Evolutionary conservation across 2,888 invertebrate genomes (phyloP), one percentile per base, ranked within the genome.

Genomic region (Hipparchia sbordonii): DNA sequence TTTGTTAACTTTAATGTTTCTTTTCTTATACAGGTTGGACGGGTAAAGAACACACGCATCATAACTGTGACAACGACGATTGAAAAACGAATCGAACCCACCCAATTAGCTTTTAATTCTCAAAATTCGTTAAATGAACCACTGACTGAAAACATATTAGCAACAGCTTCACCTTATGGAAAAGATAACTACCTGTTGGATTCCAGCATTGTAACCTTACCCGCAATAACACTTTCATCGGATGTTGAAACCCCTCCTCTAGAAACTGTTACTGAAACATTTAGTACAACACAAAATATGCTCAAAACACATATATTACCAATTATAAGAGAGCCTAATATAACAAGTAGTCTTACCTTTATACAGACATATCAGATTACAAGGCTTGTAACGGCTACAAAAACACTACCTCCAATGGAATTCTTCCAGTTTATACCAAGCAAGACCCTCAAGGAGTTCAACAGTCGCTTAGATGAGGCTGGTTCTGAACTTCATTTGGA

Each of bases 301-400:
- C 91, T 98, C 23, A 98, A 98, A 89, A 98, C 98, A 0, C 98
- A 98, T 85, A 95, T 98, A 74, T 90, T 98, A 69, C 98, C 98
- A 0, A 96, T 98, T 1, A 95, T 98, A 57, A 95, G 95, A 76
- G 96, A 96, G 74, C 95, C 95, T 13, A 96, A 96, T 74, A 95
- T 97, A 78, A 97, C 97, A 0, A 96, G 95, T 68, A 96, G 95
- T 74, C 91, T 97, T 79, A 98, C 98, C 0, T 94, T 98, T 67
- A 96, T 98, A 2, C 98, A 98, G 91, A 98, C 98, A 0, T 98
- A 98, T 89, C 95, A 97, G 82, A 95, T 98, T 39, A 97, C 98
- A 0, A 95, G 98, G 84, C 91, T 98, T 72, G 98, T 98, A 10
- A 98, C 98, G 0, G 98, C 98, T 0, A 98, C 97, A 2, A 98